Base-by-base conservation (phyloP, 2,113 vertebrate species). In the Cepphus grylle region DNA sequence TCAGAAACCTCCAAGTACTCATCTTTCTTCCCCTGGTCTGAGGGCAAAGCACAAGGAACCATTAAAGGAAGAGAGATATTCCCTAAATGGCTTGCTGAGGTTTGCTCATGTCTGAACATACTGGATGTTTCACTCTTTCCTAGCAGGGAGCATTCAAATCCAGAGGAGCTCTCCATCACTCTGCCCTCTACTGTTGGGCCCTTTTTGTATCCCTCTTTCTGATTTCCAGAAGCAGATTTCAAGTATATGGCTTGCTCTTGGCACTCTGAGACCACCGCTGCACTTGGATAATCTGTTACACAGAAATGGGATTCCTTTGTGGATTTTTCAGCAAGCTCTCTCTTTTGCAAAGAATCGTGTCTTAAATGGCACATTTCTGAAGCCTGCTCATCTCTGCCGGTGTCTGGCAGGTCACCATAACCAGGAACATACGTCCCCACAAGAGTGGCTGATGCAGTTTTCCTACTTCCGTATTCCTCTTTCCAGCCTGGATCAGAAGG, bases 1-100 rank as follows among this genome's bases (percentile, higher is more conserved):
- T 99, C 98, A 34, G 99, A 99, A 49, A 99, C 99, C 94, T 99
- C 99, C 65, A 99, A 93, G 93, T 99, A 99, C 77, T 99, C 99
- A 36, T 99, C 99, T 93, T 99, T 99, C 12, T 97, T 97, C 90
- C 89, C 92, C 50, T 98, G 70, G 63, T 87, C 23, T 97, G 96
- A 95, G 81, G 90, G 96, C 96, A 97, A 98, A 96, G 78, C 47
- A 81, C 50, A 55, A 34, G 98, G 95, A 76, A 95, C 93, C 59
- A 97, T 97, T 84, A 98, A 97, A 69, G 97, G 93, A 65, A 98
- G 97, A 27, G 98, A 98, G 84, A 97, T 97, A 81, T 98, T 98
- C 16, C 98, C 98, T 91, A 98, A 98, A 66, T 96, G 93, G 81
- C 97, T 96, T 81, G 93, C 96, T 4, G 96, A 98, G 38, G 74